Evolutionary conservation across 2,888 invertebrate species (phyloP).

Genomic region (Platycnemis pennipes): DNA sequence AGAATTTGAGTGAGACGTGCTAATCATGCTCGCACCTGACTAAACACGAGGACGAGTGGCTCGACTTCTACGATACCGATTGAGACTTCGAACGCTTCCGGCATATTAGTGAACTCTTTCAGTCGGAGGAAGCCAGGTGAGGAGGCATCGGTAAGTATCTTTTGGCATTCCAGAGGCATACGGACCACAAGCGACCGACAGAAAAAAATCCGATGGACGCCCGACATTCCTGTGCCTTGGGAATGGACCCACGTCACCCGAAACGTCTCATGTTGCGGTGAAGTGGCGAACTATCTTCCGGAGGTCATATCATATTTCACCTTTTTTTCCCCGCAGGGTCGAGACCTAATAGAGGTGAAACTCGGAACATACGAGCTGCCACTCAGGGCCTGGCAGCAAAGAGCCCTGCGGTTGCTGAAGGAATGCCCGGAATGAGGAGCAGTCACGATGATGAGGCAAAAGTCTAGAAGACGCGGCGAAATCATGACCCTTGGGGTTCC

Average conservation of each 20-base stretch:
- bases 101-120: no score
- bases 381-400: background rate
- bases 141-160: no score
- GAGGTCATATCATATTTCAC: constrained; percentile 12
- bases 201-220: background rate
- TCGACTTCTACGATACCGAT: no score
- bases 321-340: background rate
- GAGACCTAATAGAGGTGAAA: background rate
- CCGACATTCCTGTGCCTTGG: background rate
- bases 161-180: background rate
- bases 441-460: background rate
- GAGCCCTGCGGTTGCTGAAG: background rate
- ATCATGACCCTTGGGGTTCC: background rate
- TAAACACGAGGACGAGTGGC: no score
- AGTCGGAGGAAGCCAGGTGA: no score
- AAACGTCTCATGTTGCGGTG: background rate
- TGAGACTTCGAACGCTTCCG: no score
- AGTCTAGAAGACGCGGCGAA: background rate
- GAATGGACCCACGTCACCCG: background rate
- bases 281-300: background rate
- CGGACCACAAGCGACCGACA: background rate
- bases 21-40: no score
- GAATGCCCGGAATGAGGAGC: background rate
- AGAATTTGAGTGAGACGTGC: no score
- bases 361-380: background rate